Evolutionary conservation across 1,140 invertebrate genomes (phyloP), one percentile per base, ranked within the genome.

Genomic region (Drosophila mauritiana): DNA sequence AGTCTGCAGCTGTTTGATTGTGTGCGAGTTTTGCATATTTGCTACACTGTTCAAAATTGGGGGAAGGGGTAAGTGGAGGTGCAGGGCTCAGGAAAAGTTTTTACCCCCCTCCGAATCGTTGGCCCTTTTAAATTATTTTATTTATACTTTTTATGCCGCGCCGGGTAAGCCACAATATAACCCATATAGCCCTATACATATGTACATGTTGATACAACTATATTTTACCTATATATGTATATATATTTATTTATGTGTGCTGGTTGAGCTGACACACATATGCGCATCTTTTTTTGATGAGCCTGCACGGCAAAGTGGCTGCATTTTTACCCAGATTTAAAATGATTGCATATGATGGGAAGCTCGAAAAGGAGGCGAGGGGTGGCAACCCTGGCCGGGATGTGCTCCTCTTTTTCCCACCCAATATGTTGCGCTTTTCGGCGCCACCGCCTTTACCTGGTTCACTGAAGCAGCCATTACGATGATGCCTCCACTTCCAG

Each of bases 211-310:
- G 31, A 39, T 64, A 46, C 46, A 63, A 34, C 40, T 59, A 52
- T 31, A 15, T 49, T 49, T 48, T 12, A 25, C 34, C 39, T 13
- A 58, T 43, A 45, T 34, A 40, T 43, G 39, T 37, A 37, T 51
- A 31, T 51, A 34, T 45, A 42, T 20, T 39, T 51, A 36, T 72
- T 51, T 63, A 37, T 46, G 17, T 48, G 63, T 52, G 43, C 52
- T 40, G 20, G 45, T 46, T 31, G 39, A 17, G 46, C 10, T 25
- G 57, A 34, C 22, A 54, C 42, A 55, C 3, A 37, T 67, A 68
- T 46, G 63, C 49, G 54, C 73, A 73, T 73, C 49, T 67, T 78
- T 80, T 79, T 79, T 82, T 81, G 69, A 78, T 81, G 80, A 82
- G 58, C 40, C 48, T 31, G 73, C 58, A 63, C 53, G 63, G 61